Evolutionary conservation across 1,140 invertebrate genomes (phyloP), one percentile per base, ranked within the genome.

Genomic region (Venustaconcha ellipsiformis): DNA sequence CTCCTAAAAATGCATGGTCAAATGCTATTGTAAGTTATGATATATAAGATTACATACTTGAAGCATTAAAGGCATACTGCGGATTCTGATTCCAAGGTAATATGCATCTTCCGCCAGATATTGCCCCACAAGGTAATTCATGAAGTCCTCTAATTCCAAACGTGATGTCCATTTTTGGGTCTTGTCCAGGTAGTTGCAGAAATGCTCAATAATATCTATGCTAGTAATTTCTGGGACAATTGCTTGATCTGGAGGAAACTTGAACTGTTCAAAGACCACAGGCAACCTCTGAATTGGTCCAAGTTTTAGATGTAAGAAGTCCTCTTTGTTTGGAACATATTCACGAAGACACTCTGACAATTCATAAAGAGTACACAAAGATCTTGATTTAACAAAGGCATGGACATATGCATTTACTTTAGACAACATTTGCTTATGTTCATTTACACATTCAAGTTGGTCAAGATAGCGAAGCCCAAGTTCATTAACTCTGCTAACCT

Each of bases 381-480:
- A 80, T 4, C 84, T 74, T 3, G 82, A 79, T 63, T 82, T 81
- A 14, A 86, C 73, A 80, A 87, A 89, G 0, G 82, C 85, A 26
- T 87, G 82, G 59, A 88, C 80, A 64, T 85, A 87, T 13, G 83
- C 80, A 81, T 88, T 88, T 30, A 88, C 82, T 72, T 87, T 88
- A 17, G 75, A 72, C 15, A 83, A 67, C 17, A 80, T 56, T 14
- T 83, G 71, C 20, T 78, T 74, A 30, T 83, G 82, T 59, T 87
- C 83, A 71, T 79, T 77, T 11, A 84, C 80, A 69, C 74, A 79
- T 23, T 67, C 48, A n/a, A 87, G 71, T 18, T 82, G 78, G 14
- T 81, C 76, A 18, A 82, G 23, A 79, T 72, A 71, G 8, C 76
- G 67, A 37, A 81, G 17, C 2, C 78, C 76, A 20, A 84, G 65